Base-by-base conservation (phyloP, 2,113 vertebrate genomes). In the Cyprinodon tularosa region DNA sequence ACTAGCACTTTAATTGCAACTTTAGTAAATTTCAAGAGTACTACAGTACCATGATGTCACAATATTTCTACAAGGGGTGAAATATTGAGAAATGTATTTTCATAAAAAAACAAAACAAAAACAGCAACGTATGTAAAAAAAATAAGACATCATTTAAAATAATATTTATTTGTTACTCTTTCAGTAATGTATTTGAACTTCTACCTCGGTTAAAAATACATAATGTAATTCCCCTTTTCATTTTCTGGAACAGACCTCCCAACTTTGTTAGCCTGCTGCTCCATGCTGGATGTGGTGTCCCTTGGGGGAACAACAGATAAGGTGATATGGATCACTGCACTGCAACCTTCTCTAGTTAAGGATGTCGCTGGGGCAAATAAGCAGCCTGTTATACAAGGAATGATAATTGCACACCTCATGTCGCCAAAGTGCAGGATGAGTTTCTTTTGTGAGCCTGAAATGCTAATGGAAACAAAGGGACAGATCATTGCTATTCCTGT, bases 361-460 rank as follows among this genome's bases (percentile, higher is more conserved):
- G 84, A 82, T 81, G 72, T 80, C 67, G 68, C 78, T 53, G 59
- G 85, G 87, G 84, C 89, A 90, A 89, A 91, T 85, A 91, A 86
- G 85, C 84, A 83, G 76, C 77, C 86, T 90, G 91, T 92, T 91
- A 78, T 87, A 91, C 89, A 91, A 78, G 71, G 77, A 87, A 87
- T 86, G 88, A 90, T 90, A 91, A 93, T 92, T 92, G 86, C 77
- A 88, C 74, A 88, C 88, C 81, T 76, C 82, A 83, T 90, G 89
- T 91, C 85, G 79, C 81, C 88, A 91, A 89, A 93, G 81, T 76
- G 67, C 73, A 62, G 75, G 72, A 86, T 80, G 73, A 80, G 72
- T 69, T 71, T 72, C 71, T 80, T 88, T 92, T 77, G 74, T 88
- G 80, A 86, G 86, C 71, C 83, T 74, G 45, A 53, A 80, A 87